Conservation (phyloP, 2,113 vertebrate genomes). For the Callithrix jacchus region DNA sequence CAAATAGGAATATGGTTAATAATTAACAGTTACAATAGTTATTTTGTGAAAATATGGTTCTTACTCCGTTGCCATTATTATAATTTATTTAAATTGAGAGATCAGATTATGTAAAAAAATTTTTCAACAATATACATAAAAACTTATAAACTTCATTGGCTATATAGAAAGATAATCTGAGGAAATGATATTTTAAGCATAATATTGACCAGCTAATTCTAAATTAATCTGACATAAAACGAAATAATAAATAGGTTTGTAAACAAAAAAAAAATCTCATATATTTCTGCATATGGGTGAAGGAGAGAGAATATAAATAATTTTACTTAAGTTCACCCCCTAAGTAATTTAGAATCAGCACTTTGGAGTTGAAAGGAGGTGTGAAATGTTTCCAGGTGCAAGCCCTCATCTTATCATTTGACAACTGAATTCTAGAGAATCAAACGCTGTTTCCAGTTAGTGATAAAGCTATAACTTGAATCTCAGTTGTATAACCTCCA, state of each 20-base stretch:
- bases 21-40: neutral
- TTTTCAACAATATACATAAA: neutral
- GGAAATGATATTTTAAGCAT: neutral
- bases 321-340: neutral
- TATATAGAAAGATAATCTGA: neutral
- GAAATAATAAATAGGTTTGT: neutral
- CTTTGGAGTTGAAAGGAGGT: neutral
- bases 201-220: neutral
- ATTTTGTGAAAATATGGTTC: neutral
- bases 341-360: neutral
- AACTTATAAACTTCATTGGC: neutral
- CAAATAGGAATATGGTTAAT: neutral
- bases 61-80: conserved; percentile 6
- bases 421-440: neutral
- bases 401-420: neutral
- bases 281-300: neutral
- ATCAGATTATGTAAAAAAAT: neutral
- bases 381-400: neutral
- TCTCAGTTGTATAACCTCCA: neutral
- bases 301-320: neutral
- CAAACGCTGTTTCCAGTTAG: neutral
- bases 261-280: neutral
- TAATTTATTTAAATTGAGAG: conserved; percentile 23
- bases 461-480: neutral
- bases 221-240: conserved; percentile 17